Percentiles rank a stretch among this genome's conserved stretches.
Evolutionary conservation across 2,888 invertebrate genomes (phyloP).

Genomic region (Acholoe squamosa): DNA sequence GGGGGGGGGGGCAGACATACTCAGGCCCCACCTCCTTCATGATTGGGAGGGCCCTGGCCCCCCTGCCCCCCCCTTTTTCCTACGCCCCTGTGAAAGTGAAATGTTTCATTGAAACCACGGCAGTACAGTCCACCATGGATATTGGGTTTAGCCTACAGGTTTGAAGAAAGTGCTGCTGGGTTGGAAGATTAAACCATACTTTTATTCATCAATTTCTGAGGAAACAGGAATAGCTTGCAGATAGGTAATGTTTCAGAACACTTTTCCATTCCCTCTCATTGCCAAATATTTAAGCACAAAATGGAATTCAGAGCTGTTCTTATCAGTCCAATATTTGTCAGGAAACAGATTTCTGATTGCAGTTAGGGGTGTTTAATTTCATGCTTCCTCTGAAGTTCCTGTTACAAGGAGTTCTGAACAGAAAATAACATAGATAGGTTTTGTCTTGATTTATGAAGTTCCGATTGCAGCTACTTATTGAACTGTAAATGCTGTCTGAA

Average conservation of each 20-base stretch:
- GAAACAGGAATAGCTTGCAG: not conserved
- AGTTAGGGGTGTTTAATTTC: not conserved
- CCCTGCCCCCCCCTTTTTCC: no score
- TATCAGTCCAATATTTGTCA: constrained; percentile 1
- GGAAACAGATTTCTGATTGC: constrained; percentile 40
- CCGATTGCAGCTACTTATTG: no score
- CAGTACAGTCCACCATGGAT: no score
- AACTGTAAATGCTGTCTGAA: no score
- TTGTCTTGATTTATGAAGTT: not conserved
- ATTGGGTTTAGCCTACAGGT: no score
- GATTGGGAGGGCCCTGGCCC: no score
- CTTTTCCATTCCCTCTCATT: not conserved
- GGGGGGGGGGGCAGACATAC: no score
- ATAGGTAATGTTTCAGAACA: not conserved
- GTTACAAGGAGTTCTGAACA: not conserved
- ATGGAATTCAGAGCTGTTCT: constrained; percentile 22
- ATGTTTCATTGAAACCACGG: no score
- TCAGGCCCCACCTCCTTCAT: no score
- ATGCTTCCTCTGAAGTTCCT: not conserved
- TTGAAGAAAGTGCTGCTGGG: no score
- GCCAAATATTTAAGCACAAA: constrained; percentile 21
- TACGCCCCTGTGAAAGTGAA: no score
- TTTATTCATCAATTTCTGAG: constrained; percentile 19
- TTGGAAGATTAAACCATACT: not conserved
- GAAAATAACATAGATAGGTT: constrained; percentile 17